phyloP scores from a whole-genome alignment of 1,140 invertebrate genomes.

The Hycleus phaleratus region DNA sequence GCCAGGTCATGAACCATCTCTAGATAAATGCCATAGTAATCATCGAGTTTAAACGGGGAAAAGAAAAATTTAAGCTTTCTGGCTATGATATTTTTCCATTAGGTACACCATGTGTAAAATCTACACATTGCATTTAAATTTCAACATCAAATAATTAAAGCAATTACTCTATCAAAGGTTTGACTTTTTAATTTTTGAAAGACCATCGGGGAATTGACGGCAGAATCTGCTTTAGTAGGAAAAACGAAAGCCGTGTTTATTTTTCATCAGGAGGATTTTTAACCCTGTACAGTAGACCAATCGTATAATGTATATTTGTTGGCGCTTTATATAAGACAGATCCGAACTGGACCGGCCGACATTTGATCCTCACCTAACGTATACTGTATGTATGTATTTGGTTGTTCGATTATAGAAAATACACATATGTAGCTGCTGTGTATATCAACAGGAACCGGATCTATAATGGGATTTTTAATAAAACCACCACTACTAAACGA shows the following conservation, averaged over 20 bases:
- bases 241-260: constrained; percentile 35
- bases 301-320: not conserved
- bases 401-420: constrained; percentile 36
- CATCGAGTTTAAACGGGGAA: not conserved
- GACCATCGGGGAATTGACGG: constrained; percentile 21
- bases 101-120: too few relatives aligned
- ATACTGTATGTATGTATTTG: constrained; percentile 26
- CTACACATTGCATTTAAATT: too few relatives aligned
- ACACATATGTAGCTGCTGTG: constrained; percentile 20
- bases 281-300: constrained; percentile 28
- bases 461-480: constrained; percentile 9
- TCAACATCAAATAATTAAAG: constrained; percentile 13
- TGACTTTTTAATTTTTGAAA: constrained; percentile 24
- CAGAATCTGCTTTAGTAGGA: constrained; percentile 29
- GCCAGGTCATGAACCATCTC: too few relatives aligned
- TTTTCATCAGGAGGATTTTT: constrained; percentile 37
- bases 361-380: constrained; percentile 34
- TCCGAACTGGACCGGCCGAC: constrained; percentile 6
- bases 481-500: not conserved
- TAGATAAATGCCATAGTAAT: too few relatives aligned
- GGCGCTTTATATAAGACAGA: not conserved
- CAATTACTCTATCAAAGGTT: constrained; percentile 18
- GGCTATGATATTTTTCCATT: too few relatives aligned
- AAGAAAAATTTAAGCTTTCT: not conserved
- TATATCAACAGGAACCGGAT: constrained; percentile 12